phyloP scores from a whole-genome alignment of 2,797 vertebrate species.

The Danionella dracula region DNA sequence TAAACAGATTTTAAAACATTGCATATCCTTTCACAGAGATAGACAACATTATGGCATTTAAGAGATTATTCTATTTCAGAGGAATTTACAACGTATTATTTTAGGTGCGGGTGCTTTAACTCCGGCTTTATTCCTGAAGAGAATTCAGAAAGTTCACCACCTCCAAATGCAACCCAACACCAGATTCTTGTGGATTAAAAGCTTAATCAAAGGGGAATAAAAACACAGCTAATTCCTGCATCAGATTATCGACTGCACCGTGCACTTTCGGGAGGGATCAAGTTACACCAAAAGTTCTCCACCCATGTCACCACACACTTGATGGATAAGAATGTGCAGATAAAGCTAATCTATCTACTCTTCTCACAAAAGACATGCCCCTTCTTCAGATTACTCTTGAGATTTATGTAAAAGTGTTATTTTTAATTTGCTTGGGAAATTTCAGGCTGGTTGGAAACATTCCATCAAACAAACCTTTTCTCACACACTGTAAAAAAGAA shows the following conservation, averaged over 20 bases:
- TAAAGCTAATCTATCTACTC: too few species aligned
- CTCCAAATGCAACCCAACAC: conserved; percentile 54
- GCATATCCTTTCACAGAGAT: background rate
- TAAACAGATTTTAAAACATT: background rate
- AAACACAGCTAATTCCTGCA: conserved; percentile 45
- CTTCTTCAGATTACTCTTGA: too few species aligned
- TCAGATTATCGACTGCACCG: conserved; percentile 42
- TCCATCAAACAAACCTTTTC: too few species aligned
- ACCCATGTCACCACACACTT: conserved; percentile 1
- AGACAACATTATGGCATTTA: background rate
- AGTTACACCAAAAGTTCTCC: conserved; percentile 6
- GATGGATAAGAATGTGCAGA: too few species aligned
- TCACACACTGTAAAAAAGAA: too few species aligned
- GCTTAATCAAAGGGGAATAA: conserved; percentile 40
- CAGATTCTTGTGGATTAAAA: conserved; percentile 57
- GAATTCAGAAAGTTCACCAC: conserved; percentile 25
- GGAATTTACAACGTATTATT: conserved; percentile 18
- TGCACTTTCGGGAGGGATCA: background rate
- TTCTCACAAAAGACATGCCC: too few species aligned
- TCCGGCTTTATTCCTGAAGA: conserved; percentile 17
- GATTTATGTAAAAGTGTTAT: conserved; percentile 64
- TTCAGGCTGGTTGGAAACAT: too few species aligned
- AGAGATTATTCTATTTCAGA: conserved; percentile 9
- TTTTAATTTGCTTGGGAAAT: conserved; percentile 55
- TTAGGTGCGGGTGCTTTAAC: background rate